Conservation (phyloP, 2,113 vertebrate species). For the Pipra filicauda region DNA sequence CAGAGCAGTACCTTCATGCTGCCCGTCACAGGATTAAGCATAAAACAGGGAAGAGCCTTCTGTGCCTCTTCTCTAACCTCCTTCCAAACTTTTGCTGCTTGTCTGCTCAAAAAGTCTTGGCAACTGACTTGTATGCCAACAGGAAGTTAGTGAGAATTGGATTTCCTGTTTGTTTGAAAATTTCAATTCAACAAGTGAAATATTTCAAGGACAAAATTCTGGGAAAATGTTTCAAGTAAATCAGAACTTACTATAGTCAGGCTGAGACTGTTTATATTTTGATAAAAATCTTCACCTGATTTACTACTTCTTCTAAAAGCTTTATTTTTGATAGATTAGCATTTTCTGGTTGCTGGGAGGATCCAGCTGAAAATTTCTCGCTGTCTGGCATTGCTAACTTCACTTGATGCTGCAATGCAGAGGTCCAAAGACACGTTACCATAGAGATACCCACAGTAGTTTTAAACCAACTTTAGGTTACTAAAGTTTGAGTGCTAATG, state of each 20-base stretch:
- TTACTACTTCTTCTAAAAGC: background rate
- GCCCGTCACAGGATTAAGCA: background rate
- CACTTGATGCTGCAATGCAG: background rate
- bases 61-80: background rate
- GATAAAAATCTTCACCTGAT: background rate
- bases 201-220: background rate
- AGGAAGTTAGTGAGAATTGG: background rate
- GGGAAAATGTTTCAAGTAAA: background rate
- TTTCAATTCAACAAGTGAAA: background rate
- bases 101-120: background rate
- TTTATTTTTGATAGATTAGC: background rate
- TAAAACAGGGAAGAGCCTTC: background rate
- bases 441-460: background rate
- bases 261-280: background rate
- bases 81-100: background rate
- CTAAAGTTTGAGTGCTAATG: background rate
- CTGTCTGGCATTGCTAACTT: background rate
- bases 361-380: background rate
- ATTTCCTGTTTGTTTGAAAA: background rate
- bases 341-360: background rate
- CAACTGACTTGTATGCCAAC: background rate
- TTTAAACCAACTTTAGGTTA: background rate
- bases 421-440: background rate
- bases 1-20: background rate
- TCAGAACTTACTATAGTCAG: background rate